A percentile compares a stretch with the other conserved stretches of the same genome.
Evolutionary conservation across 2,888 invertebrate species (phyloP).

Genomic region (Chloroclystis v-ata): DNA sequence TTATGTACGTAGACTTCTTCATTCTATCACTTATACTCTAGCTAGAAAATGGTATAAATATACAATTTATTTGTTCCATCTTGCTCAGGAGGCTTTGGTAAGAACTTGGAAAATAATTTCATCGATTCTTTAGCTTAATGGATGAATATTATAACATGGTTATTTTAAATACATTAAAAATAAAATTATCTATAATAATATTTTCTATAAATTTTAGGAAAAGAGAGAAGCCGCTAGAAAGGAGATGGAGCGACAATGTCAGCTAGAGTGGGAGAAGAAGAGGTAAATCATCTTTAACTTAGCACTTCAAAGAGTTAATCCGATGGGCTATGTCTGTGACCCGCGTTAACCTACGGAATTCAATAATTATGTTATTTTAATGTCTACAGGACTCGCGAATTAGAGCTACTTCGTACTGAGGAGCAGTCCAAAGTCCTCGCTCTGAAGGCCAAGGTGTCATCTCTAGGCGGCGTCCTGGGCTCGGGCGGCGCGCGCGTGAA

Average conservation of each 20-base stretch:
- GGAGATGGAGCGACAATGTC: slow-evolving; percentile 96
- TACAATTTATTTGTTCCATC: not conserved
- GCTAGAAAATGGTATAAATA: too few species aligned
- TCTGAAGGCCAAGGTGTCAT: slow-evolving; percentile 81
- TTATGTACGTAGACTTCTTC: too few species aligned
- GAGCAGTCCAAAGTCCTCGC: slow-evolving; percentile 91
- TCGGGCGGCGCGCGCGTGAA: slow-evolving; percentile 78
- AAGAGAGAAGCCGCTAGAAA: slow-evolving; percentile 71
- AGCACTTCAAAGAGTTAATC: too few species aligned
- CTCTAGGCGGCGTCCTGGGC: slow-evolving; percentile 83
- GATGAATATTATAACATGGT: too few species aligned
- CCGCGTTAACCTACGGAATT: too few species aligned
- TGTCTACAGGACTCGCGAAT: slow-evolving; percentile 86
- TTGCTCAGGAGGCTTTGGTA: not conserved
- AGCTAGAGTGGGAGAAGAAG: slow-evolving; percentile 97
- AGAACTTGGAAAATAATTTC: not conserved
- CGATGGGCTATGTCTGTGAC: too few species aligned
- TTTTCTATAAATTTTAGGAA: slow-evolving; percentile 42
- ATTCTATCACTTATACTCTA: too few species aligned
- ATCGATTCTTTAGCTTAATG: too few species aligned
- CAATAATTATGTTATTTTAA: too few species aligned
- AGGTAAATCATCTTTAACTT: slow-evolving; percentile 54
- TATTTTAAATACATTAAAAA: too few species aligned
- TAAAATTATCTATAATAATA: too few species aligned
- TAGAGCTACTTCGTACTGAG: slow-evolving; percentile 90